These are phyloP conservation scores for Oncorhynchus tshawytscha DNA, from an alignment of 2,113 vertebrate species.

Conservation along the genomic window DNA sequence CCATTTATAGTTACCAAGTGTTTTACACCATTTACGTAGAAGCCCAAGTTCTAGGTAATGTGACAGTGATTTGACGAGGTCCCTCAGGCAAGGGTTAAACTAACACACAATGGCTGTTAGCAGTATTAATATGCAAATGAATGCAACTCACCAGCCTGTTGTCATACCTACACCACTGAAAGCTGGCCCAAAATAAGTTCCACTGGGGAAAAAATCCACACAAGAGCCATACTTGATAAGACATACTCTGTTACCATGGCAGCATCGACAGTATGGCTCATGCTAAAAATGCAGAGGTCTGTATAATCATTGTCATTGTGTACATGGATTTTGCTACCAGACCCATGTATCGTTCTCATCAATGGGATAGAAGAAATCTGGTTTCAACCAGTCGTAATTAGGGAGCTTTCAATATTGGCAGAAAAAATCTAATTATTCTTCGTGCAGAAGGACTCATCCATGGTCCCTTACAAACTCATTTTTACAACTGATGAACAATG, in stretches of 20 bases:
- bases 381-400: constrained; percentile 12
- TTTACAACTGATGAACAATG: too few species aligned
- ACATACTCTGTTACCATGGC: constrained; percentile 83
- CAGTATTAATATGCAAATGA: constrained; percentile 77
- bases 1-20: constrained; percentile 69
- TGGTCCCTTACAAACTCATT: too few species aligned
- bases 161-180: constrained; percentile 78
- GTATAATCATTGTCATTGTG: constrained; percentile 72
- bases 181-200: constrained; percentile 77
- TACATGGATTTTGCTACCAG: constrained; percentile 53
- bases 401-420: neutral
- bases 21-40: constrained; percentile 68
- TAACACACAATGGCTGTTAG: constrained; percentile 64
- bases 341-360: constrained; percentile 46
- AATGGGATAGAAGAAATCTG: constrained; percentile 32
- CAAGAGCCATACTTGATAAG: constrained; percentile 81
- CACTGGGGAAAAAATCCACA: constrained; percentile 61
- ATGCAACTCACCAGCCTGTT: constrained; percentile 75
- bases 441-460: too few species aligned
- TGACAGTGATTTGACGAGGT: constrained; percentile 63
- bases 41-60: constrained; percentile 55
- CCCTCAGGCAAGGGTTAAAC: constrained; percentile 65
- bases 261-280: constrained; percentile 74
- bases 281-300: constrained; percentile 78
- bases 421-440: too few species aligned